Base-by-base conservation (phyloP, 92 coral and sea anemone species). In the Porites cylindrica region DNA sequence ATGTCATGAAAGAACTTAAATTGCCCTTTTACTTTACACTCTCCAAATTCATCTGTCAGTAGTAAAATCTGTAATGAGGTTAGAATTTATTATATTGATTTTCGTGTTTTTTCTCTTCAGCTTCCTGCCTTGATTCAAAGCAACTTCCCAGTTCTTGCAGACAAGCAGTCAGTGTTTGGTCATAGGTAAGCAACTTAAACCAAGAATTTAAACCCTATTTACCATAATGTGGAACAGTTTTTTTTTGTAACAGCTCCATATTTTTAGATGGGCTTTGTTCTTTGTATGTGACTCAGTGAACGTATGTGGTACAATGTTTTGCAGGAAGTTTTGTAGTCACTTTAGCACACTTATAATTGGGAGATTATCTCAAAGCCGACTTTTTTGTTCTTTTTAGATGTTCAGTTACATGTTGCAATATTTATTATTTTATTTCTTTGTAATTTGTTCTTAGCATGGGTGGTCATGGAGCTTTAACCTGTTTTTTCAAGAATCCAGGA, bases 401-500 rank as follows among this genome's bases (percentile, higher is more conserved):
- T 12, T 51, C 19, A 1, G 17, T 23, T n/a, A 7, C 20, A 23
- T 47, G 14, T 52, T n/a, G 1, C 16, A 21, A 6, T 54, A 16
- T 13, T 8, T 66, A 38, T 52, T 47, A 26, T 71, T 21, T 16
- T 29, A 4, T 24, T 13, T 23, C 17, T 70, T 64, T 38, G 47
- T 38, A 38, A 38, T 38, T 18, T 83, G 14, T 43, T 79, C 60
- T 75, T 90, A 96, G 99, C 79, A 96, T 96, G 99, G 99, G 99
- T 68, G 99, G 99, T 9, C 99, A 96, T 92, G 99, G 99, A 13
- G 99, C 99, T 24, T 81, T 96, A 64, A 84, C 95, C 54, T 95
- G 96, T 86, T 92, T 91, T 63, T 87, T 96, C 51, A 96, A 94
- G 83, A 96, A 96, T 70, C 98, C 99, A n/a, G 98, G 99, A 67